Percentiles rank a stretch among this genome's conserved stretches.
phyloP scores from a whole-genome alignment of 2,113 vertebrate species.

The Spermophilus dauricus region DNA sequence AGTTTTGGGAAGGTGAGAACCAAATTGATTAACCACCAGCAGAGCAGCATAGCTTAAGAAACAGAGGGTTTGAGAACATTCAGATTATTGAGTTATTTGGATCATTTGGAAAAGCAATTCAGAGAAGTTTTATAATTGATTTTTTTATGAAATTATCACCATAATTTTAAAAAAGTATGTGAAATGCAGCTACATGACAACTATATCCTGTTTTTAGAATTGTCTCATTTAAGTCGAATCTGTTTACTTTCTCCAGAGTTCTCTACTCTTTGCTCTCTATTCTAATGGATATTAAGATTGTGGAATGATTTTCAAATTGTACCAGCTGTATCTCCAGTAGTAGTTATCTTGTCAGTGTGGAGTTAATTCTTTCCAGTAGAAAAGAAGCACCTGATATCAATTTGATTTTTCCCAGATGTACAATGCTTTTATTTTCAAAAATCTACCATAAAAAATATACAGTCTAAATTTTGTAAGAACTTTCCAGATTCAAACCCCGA shows the following conservation, averaged over 20 bases:
- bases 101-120: not conserved
- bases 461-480: not conserved
- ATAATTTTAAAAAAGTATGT: not conserved
- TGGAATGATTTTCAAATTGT: not conserved
- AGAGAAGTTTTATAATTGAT: not conserved
- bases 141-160: conserved; percentile 12
- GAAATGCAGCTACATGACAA: not conserved
- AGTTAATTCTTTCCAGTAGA: not conserved
- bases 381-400: not conserved
- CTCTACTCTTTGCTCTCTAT: not conserved
- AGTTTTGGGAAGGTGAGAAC: conserved; percentile 98
- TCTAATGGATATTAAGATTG: not conserved
- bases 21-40: not conserved
- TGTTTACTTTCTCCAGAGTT: not conserved
- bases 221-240: not conserved
- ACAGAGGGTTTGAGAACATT: not conserved
- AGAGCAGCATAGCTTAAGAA: too few species aligned
- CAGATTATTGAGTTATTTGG: not conserved
- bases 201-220: not conserved
- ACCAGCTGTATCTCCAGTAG: not conserved
- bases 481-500: not conserved
- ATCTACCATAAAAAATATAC: not conserved
- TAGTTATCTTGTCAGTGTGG: not conserved
- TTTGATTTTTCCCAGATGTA: not conserved
- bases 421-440: conserved; percentile 16